phyloP scores from a whole-genome alignment of 2,113 vertebrate species.

The Trematocara marginatum region DNA sequence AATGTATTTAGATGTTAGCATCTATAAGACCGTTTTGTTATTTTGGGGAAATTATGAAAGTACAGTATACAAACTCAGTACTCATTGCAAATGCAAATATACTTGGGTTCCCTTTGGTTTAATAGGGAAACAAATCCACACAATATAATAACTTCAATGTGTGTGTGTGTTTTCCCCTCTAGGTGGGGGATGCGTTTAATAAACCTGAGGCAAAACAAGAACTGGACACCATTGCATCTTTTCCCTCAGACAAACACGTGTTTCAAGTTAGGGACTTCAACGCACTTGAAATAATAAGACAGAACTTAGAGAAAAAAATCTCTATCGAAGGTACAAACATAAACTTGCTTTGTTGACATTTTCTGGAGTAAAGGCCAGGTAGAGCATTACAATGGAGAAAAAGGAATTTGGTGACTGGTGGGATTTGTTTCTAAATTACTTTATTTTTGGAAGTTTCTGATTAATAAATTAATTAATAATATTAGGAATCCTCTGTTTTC shows the following conservation, averaged over 20 bases:
- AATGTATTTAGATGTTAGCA: neutral
- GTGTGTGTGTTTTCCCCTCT: neutral
- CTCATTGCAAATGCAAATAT: neutral
- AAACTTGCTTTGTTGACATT: neutral
- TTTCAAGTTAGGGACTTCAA: neutral
- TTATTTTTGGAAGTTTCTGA: neutral
- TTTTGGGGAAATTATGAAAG: neutral
- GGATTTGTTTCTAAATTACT: neutral
- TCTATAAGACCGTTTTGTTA: accelerated
- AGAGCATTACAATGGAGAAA: neutral
- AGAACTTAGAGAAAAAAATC: neutral
- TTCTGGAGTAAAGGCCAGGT: neutral
- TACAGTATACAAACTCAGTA: neutral
- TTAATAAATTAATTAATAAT: neutral
- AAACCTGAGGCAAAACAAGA: neutral
- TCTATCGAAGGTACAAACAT: neutral
- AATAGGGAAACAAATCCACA: neutral
- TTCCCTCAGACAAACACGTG: neutral
- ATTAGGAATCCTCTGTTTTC: neutral
- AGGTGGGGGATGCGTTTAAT: neutral
- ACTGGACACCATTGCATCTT: neutral
- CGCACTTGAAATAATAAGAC: neutral
- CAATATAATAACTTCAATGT: neutral
- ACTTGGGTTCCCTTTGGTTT: neutral
- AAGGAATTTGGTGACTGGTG: neutral